phyloP scores from a whole-genome alignment of 2,797 vertebrate genomes.

The Tapirus indicus region DNA sequence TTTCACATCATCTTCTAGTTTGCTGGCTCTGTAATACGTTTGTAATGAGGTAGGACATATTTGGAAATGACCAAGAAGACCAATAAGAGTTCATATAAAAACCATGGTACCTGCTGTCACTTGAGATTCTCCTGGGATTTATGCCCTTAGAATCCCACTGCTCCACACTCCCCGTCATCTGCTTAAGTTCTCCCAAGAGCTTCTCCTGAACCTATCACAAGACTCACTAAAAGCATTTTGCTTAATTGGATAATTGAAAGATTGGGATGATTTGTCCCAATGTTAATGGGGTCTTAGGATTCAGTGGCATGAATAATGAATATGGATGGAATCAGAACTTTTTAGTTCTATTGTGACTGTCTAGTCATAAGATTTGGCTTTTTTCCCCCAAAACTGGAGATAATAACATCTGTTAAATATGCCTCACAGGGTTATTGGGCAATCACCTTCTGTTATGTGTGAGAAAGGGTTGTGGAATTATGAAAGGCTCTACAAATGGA shows the following conservation, averaged over 20 bases:
- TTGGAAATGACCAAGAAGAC: neutral
- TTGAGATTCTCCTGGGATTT: neutral
- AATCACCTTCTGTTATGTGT: neutral
- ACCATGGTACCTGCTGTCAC: neutral
- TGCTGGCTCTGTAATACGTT: neutral
- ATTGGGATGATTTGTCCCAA: neutral
- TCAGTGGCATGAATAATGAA: neutral
- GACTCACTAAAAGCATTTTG: neutral
- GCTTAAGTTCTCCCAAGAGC: neutral
- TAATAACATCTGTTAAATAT: neutral
- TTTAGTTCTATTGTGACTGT: neutral
- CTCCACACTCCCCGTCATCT: neutral
- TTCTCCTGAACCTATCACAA: neutral
- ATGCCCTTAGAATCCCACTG: neutral
- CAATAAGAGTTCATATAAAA: neutral
- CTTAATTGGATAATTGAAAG: neutral
- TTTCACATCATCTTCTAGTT: neutral
- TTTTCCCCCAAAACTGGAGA: neutral
- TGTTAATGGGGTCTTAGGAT: neutral
- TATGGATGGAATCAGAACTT: constrained; percentile 9
- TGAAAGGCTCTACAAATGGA: neutral
- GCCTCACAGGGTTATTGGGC: neutral
- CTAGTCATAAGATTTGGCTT: neutral
- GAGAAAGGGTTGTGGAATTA: neutral
- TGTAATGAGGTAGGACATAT: neutral